Evolutionary conservation across 2,797 vertebrate genomes (phyloP), one percentile per base, ranked within the genome.

Genomic region (Oreonectes daqikongensis): DNA sequence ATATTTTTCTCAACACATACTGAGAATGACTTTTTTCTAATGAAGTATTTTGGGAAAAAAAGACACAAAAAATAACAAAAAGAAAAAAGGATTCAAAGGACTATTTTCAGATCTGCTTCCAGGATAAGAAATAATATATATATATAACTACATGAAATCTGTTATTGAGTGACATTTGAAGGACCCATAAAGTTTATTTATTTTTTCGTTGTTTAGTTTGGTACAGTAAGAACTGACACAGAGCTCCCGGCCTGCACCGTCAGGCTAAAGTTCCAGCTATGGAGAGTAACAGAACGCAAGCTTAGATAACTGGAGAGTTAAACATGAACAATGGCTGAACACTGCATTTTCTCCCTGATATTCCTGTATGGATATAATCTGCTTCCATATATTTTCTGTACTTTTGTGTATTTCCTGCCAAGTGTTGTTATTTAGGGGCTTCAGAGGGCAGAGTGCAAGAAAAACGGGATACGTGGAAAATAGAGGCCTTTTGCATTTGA

Each of bases 371-470:
- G 92, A 92, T 52, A 93, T 92, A 92, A 88, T 90, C 91, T 90
- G 91, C 91, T 94, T 92, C 85, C 92, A 92, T 66, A 84, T 92
- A 91, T 93, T 90, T 88, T 95, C 92, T 94, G 93, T 92, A 94
- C 94, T 69, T 95, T 94, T 94, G 92, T 93, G 92, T 93, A 91
- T 93, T 92, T 90, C 87, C 93, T 94, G 92, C 90, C 66, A 75
- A 90, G 87, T 93, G 91, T 94, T 90, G 85, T 90, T 90, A 91
- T 91, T 86, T 87, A 84, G 83, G 60, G 64, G 52, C 44, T 81
- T 85, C 74, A 75, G 73, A 75, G 59, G 40, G 81, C 53, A 72
- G 11, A 44, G 8, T 67, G 65, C 7, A 17, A n/a, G 4, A 70
- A 53, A 52, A 63, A 12, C 2, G 6, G 24, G 22, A 40, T 46